These are phyloP conservation scores for Mola mola DNA, from an alignment of 2,113 vertebrate species.

Conservation along the genomic window DNA sequence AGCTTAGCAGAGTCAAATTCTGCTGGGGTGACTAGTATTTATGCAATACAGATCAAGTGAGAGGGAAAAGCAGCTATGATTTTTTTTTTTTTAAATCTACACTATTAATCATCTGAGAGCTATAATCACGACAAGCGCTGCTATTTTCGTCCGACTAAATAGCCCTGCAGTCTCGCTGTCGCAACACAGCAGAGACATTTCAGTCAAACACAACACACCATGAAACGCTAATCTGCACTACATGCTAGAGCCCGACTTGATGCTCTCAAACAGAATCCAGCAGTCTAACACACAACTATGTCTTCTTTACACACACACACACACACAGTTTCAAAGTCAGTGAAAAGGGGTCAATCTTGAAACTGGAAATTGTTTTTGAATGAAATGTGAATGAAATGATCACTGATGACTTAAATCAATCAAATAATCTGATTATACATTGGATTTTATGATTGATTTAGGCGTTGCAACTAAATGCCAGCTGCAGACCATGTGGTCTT, in stretches of 20 bases:
- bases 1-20: slow-evolving; percentile 33
- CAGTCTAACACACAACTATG: too few species aligned
- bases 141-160: slow-evolving; percentile 52
- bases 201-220: neutral
- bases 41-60: slow-evolving; percentile 39
- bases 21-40: slow-evolving; percentile 15
- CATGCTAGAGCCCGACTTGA: neutral
- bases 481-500: too few species aligned
- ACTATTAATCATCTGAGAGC: slow-evolving; percentile 45
- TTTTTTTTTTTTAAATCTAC: slow-evolving; percentile 47
- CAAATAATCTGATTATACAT: too few species aligned
- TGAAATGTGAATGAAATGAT: too few species aligned
- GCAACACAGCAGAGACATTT: slow-evolving; percentile 10
- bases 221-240: neutral
- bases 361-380: too few species aligned
- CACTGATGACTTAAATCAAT: too few species aligned
- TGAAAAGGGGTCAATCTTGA: too few species aligned
- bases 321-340: too few species aligned
- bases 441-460: too few species aligned
- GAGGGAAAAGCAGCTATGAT: slow-evolving; percentile 14
- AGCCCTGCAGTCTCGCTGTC: slow-evolving; percentile 21
- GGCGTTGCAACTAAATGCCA: too few species aligned
- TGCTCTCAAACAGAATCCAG: too few species aligned
- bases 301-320: too few species aligned
- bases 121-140: slow-evolving; percentile 39